Conservation (phyloP, 2,797 vertebrate genomes). For the Astyanax mexicanus region DNA sequence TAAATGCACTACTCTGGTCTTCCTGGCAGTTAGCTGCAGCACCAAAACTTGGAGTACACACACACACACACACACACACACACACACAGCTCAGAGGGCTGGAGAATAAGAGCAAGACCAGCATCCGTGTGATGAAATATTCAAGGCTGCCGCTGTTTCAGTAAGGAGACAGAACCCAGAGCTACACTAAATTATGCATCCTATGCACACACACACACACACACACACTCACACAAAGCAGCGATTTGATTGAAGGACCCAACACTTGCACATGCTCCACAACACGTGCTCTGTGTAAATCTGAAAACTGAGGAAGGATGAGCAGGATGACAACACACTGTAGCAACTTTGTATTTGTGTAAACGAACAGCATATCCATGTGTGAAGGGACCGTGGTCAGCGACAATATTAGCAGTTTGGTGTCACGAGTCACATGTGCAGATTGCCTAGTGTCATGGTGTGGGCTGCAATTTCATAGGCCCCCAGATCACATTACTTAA, state of each 20-base stretch:
- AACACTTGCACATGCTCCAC: neutral
- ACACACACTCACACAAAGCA: conserved; percentile 44
- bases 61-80: conserved; percentile 30
- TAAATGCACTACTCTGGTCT: conserved; percentile 48
- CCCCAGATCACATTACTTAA: too few species aligned
- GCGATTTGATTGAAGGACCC: neutral
- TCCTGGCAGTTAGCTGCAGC: conserved; percentile 48
- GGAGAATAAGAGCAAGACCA: conserved; percentile 66
- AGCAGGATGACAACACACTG: too few species aligned
- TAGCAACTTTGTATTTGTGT: too few species aligned
- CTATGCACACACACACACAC: conserved; percentile 57
- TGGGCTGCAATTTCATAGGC: too few species aligned
- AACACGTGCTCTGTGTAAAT: neutral
- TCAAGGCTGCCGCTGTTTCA: conserved; percentile 77
- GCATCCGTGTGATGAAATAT: conserved; percentile 80
- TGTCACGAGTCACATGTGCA: too few species aligned
- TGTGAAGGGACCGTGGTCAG: too few species aligned
- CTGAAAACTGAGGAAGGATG: neutral
- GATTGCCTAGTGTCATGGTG: too few species aligned
- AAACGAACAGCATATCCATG: too few species aligned
- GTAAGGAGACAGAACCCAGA: conserved; percentile 70
- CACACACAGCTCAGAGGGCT: conserved; percentile 30
- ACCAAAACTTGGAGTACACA: conserved; percentile 47
- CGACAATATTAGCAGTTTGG: too few species aligned
- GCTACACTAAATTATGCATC: conserved; percentile 80